A percentile compares a stretch with the other conserved stretches of the same genome.
These are phyloP conservation scores for Ashinkailepas kermadecensis DNA, from an alignment of 2,888 invertebrate genomes.

Conservation along the genomic window DNA sequence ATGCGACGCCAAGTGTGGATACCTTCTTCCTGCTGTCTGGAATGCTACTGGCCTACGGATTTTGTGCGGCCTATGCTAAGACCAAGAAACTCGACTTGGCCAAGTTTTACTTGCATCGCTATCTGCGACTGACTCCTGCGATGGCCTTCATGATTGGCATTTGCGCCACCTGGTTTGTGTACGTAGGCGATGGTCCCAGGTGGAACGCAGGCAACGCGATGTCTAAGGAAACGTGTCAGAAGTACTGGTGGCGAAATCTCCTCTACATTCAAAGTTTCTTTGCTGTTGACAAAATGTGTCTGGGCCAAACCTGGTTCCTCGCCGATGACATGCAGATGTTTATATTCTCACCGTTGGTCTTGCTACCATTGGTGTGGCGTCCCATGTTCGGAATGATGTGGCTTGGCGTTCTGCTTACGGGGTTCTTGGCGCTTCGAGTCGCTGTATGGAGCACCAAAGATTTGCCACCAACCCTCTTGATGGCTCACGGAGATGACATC, in stretches of 20 bases:
- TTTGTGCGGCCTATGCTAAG: not conserved
- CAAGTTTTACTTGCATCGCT: not conserved
- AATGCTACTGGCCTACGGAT: slow-evolving; percentile 27
- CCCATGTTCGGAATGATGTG: not conserved
- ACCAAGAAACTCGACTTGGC: not conserved
- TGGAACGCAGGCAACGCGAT: not conserved
- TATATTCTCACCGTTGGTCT: slow-evolving; percentile 25
- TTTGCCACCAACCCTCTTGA: slow-evolving; percentile 21
- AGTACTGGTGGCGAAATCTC: not conserved
- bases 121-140: slow-evolving; percentile 20
- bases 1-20: slow-evolving; percentile 30
- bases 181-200: not conserved
- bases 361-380: slow-evolving; percentile 25
- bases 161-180: not conserved
- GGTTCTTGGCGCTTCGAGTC: not conserved
- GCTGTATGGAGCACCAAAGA: slow-evolving; percentile 13
- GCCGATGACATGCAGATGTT: slow-evolving; percentile 27
- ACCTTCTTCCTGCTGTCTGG: slow-evolving; percentile 31
- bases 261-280: slow-evolving; percentile 1
- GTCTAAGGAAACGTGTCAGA: not conserved
- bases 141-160: not conserved
- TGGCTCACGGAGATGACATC: not conserved
- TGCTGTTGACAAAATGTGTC: not conserved
- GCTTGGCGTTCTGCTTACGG: not conserved
- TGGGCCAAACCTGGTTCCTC: slow-evolving; percentile 24